A percentile compares a stretch with the other conserved stretches of the same genome.
These are phyloP conservation scores for Psylliodes chrysocephalus DNA, from an alignment of 2,888 invertebrate genomes.

Conservation along the genomic window DNA sequence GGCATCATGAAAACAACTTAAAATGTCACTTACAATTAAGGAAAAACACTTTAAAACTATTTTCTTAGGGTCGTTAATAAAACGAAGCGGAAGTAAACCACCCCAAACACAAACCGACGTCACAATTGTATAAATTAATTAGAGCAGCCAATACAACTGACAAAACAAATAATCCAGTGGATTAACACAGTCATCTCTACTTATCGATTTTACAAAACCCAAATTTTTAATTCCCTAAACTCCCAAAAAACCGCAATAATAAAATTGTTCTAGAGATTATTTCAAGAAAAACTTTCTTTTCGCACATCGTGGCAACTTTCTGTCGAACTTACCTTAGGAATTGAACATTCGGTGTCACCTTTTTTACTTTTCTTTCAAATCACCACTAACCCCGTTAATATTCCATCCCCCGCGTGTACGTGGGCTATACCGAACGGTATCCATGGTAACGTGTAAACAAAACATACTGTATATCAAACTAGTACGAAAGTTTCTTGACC, in stretches of 20 bases:
- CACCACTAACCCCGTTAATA: conserved; percentile 31
- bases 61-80: background rate
- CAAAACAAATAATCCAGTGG: conserved; percentile 18
- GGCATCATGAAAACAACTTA: no score
- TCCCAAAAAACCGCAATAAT: background rate
- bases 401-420: conserved; percentile 39
- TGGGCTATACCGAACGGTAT: conserved; percentile 41
- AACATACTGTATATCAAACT: conserved; percentile 43
- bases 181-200: conserved; percentile 50
- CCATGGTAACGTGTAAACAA: conserved; percentile 55
- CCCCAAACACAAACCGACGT: conserved; percentile 7
- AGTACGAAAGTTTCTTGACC: conserved; percentile 50
- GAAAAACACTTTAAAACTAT: background rate
- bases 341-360: conserved; percentile 11
- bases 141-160: conserved; percentile 14
- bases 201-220: conserved; percentile 50
- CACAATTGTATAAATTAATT: conserved; percentile 11
- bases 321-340: conserved; percentile 17
- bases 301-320: background rate
- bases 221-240: conserved; percentile 17
- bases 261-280: conserved; percentile 5
- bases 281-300: background rate
- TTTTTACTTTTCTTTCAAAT: conserved; percentile 23
- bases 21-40: background rate
- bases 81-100: background rate